Conservation (phyloP, 2,113 vertebrate species). For the Plecotus auritus region DNA sequence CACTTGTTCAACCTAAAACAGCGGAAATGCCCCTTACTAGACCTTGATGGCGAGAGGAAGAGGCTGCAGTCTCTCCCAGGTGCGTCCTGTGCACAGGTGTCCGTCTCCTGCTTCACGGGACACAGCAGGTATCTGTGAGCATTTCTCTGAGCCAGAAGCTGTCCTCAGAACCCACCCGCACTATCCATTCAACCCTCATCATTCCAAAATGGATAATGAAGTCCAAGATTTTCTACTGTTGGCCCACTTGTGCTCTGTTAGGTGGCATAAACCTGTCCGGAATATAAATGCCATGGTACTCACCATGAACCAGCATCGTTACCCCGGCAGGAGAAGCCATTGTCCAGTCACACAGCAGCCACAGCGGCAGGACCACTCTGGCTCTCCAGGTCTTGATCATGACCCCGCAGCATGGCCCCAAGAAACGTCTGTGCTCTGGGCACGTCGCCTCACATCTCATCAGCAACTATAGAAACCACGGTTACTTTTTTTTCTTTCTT, state of each 20-base stretch:
- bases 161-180: background rate
- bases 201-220: too few species aligned
- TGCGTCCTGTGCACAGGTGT: background rate
- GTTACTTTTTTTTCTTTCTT: background rate
- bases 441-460: background rate
- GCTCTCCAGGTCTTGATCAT: background rate
- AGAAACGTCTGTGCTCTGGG: background rate
- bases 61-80: background rate
- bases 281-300: too few species aligned
- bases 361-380: background rate
- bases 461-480: background rate
- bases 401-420: rapidly evolving
- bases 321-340: background rate
- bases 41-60: background rate
- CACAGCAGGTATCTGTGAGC: background rate
- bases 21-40: background rate
- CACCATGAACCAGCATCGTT: background rate
- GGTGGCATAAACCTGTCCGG: too few species aligned
- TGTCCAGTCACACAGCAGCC: background rate
- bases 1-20: background rate
- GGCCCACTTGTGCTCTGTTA: too few species aligned
- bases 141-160: background rate
- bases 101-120: background rate
- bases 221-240: too few species aligned
- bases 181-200: background rate